phyloP scores from a whole-genome alignment of 2,113 vertebrate genomes.

The Rostratula benghalensis region DNA sequence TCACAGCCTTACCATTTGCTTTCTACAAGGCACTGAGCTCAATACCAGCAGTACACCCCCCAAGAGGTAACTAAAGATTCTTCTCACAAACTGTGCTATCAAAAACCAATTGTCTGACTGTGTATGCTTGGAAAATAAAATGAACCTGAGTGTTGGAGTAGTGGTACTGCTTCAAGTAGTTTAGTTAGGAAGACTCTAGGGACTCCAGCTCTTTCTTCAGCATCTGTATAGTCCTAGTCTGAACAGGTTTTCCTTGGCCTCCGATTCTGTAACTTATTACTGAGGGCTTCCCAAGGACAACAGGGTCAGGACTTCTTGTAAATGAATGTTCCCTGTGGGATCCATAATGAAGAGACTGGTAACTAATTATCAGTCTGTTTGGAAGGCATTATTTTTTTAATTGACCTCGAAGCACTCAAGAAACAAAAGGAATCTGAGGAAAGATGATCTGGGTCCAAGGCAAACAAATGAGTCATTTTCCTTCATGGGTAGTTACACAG shows the following conservation, averaged over 20 bases:
- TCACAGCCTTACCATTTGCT: background rate
- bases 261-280: slow-evolving; percentile 31
- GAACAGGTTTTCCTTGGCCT: slow-evolving; percentile 51
- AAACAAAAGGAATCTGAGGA: slow-evolving; percentile 19
- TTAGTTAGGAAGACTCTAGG: slow-evolving; percentile 41
- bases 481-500: background rate
- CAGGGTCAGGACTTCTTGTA: slow-evolving; percentile 29
- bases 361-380: slow-evolving; percentile 68
- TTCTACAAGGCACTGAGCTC: background rate
- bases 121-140: slow-evolving; percentile 56
- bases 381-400: slow-evolving; percentile 62
- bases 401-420: slow-evolving; percentile 49
- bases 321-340: slow-evolving; percentile 60
- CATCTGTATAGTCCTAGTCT: slow-evolving; percentile 30
- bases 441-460: background rate
- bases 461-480: slow-evolving; percentile 1
- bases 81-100: slow-evolving; percentile 44
- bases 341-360: slow-evolving; percentile 56
- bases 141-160: background rate
- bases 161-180: slow-evolving; percentile 38
- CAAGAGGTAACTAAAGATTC: slow-evolving; percentile 59
- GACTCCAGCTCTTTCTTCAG: slow-evolving; percentile 29
- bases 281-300: slow-evolving; percentile 72
- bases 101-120: slow-evolving; percentile 52
- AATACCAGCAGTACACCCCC: background rate